A percentile compares a stretch with the other conserved stretches of the same genome.
These are phyloP conservation scores for Trypoxylon attenuatum DNA, from an alignment of 2,888 invertebrate genomes.

Conservation along the genomic window DNA sequence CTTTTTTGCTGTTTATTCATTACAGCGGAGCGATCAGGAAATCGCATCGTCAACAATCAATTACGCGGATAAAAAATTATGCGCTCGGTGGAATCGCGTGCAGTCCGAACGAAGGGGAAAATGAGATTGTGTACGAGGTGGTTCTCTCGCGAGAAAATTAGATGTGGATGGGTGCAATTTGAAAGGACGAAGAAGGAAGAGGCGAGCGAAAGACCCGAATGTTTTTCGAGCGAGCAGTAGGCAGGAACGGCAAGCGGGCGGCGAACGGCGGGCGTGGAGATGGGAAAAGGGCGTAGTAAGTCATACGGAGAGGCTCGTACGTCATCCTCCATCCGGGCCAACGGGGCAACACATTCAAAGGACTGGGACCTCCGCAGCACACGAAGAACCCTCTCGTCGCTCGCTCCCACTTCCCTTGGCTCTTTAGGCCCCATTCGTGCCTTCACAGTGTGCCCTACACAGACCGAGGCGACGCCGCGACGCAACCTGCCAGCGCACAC, in stretches of 20 bases:
- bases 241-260: constrained; percentile 66
- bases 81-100: too few relatives aligned
- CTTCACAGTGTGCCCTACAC: constrained; percentile 52
- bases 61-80: too few relatives aligned
- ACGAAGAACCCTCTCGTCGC: too few relatives aligned
- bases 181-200: not conserved
- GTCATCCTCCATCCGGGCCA: constrained; percentile 72
- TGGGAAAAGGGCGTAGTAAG: constrained; percentile 73
- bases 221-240: constrained; percentile 69
- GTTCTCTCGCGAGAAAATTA: not conserved
- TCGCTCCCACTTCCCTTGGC: constrained; percentile 65
- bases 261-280: constrained; percentile 67
- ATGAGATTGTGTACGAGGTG: not conserved
- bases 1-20: too few relatives aligned
- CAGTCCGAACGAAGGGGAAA: not conserved
- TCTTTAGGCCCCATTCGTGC: constrained; percentile 63
- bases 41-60: too few relatives aligned
- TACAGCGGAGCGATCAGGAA: too few relatives aligned
- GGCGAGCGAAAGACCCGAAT: constrained; percentile 53
- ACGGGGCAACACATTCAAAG: constrained; percentile 68
- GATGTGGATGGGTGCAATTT: constrained; percentile 29
- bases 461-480: too few relatives aligned
- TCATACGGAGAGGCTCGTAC: constrained; percentile 72
- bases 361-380: constrained; percentile 50
- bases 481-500: too few relatives aligned